phyloP scores from a whole-genome alignment of 2,113 vertebrate genomes.

The Lanius ludovicianus region DNA sequence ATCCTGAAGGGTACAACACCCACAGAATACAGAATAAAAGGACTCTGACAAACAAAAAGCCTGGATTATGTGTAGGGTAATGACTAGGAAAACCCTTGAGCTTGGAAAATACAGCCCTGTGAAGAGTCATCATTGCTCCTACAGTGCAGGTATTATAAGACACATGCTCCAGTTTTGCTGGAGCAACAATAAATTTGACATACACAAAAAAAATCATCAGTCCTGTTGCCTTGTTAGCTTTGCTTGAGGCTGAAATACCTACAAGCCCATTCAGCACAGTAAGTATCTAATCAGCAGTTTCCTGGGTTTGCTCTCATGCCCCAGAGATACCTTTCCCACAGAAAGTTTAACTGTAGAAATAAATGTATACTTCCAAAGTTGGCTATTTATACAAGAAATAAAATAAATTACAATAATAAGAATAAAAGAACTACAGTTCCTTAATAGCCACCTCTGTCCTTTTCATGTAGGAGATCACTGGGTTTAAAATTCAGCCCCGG shows the following conservation, averaged over 20 bases:
- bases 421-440: not conserved
- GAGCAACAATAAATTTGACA: not conserved
- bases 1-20: not conserved
- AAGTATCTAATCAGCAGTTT: not conserved
- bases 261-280: not conserved
- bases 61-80: constrained; percentile 7
- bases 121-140: constrained; percentile 10
- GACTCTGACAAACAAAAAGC: not conserved
- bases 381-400: not conserved
- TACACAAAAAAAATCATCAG: not conserved
- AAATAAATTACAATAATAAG: not conserved
- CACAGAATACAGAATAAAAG: not conserved
- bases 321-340: not conserved
- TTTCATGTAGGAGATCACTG: not conserved
- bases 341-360: not conserved
- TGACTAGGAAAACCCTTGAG: constrained; percentile 20
- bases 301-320: not conserved
- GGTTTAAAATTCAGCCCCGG: not conserved
- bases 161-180: not conserved
- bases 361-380: not conserved
- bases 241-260: not conserved
- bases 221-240: not conserved
- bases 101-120: constrained; percentile 1
- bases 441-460: not conserved
- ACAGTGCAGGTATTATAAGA: not conserved